phyloP scores from a whole-genome alignment of 2,113 vertebrate genomes.

The Atlantisia rogersi region DNA sequence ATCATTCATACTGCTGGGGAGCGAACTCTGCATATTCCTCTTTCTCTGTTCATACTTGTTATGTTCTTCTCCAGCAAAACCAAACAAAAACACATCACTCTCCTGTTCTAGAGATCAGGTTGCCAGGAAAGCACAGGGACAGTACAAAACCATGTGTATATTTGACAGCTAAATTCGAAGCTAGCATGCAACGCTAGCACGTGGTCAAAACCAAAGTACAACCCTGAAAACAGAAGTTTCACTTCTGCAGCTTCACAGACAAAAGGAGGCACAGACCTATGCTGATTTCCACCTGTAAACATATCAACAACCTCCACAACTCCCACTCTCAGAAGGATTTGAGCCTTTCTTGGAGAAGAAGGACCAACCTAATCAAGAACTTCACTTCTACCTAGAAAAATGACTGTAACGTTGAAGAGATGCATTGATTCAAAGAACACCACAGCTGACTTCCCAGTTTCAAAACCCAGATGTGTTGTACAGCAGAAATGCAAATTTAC shows the following conservation, averaged over 20 bases:
- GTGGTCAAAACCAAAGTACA: neutral
- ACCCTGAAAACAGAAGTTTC: neutral
- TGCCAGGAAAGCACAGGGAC: neutral
- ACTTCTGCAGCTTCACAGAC: neutral
- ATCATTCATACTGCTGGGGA: neutral
- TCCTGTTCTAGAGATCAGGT: neutral
- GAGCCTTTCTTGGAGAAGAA: neutral
- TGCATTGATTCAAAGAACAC: neutral
- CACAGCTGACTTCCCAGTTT: neutral
- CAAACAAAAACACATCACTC: neutral
- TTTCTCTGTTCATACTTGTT: neutral
- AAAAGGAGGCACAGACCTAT: neutral
- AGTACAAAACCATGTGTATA: neutral
- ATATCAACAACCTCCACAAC: neutral
- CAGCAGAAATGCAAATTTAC: neutral
- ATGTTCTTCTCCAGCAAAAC: neutral
- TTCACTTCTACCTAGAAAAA: neutral
- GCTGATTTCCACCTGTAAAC: neutral
- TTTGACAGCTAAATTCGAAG: neutral
- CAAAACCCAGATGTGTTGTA: neutral
- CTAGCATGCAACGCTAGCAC: neutral
- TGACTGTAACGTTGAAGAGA: neutral
- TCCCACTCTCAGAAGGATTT: neutral
- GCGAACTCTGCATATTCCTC: neutral
- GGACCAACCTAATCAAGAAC: neutral